A percentile compares a stretch with the other conserved stretches of the same genome.
Conservation (phyloP, 2,113 vertebrate genomes). For the Vulpes ferrilata region DNA sequence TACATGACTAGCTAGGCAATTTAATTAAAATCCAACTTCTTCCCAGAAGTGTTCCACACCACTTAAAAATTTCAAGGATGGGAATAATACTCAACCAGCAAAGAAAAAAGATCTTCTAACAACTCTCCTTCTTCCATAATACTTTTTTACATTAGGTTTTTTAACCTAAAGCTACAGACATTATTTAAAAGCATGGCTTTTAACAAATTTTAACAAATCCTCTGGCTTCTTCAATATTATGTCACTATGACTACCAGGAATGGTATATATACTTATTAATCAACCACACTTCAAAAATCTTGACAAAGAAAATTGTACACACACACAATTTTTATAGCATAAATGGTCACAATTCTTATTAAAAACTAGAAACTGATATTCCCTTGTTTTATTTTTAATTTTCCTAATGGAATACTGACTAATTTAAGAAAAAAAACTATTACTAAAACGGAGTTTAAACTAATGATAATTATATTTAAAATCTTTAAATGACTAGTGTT, state of each 20-base stretch:
- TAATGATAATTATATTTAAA: neutral
- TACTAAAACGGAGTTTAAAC: neutral
- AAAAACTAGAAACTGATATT: neutral
- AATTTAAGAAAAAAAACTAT: neutral
- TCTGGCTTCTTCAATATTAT: neutral
- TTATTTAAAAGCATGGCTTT: neutral
- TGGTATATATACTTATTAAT: neutral
- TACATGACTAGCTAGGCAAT: neutral
- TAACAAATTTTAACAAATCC: neutral
- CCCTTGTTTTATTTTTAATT: slow-evolving; percentile 4
- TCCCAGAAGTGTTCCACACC: neutral
- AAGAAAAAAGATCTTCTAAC: slow-evolving; percentile 1
- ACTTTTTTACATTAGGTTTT: slow-evolving; percentile 25
- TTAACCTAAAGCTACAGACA: neutral
- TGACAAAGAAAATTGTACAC: neutral
- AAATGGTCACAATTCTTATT: neutral
- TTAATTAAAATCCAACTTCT: neutral
- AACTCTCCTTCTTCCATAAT: neutral
- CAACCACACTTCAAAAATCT: neutral
- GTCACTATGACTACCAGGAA: neutral
- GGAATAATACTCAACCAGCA: neutral
- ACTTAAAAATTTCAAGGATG: slow-evolving; percentile 6
- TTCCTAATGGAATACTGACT: neutral
- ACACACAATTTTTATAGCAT: neutral
- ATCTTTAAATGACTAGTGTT: neutral